Evolutionary conservation across 2,888 invertebrate species (phyloP), one percentile per base, ranked within the genome.

Genomic region (Euphydryas editha): DNA sequence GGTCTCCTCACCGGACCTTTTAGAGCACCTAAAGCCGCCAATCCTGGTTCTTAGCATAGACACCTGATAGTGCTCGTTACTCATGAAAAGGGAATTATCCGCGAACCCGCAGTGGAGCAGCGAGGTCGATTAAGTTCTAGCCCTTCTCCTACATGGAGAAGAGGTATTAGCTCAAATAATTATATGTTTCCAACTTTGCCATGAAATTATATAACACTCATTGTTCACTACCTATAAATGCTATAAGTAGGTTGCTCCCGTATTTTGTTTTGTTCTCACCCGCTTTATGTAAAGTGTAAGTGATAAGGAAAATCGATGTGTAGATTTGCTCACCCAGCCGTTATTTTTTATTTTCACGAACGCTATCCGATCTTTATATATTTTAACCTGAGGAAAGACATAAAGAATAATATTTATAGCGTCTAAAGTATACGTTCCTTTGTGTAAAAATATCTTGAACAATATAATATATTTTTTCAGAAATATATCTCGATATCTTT

Each of bases 301-400:
- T 62, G 63, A 67, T 63, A 67, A 59, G 56, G 63, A 67, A 60
- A 67, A 67, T 63, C 63, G 57, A 67, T 67, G 59, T 67, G 56
- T 56, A 56, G 49, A 67, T 67, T 67, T 63, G 63, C 56, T 63
- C 56, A 47, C 59, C 59, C 67, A 59, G 30, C 56, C 56, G 62
- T 63, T 59, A 44, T 63, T 59, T 63, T 63, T 63, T 63, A 67
- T 63, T 63, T 51, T 44, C 49, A 42, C 63, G 54, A 30, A 30
- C 58, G 59, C 30, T 55, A 64, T 64, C 63, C 36, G 58, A 59
- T 63, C 56, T 59, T 67, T 67, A 62, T 63, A 58, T 58, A 51
- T 58, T 58, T 58, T 58, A 42, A 57, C 20, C 42, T 36, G 30
- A 51, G 51, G 30, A 7, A 51, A 42, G 57, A 59, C 58, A 37